These are phyloP conservation scores for Semotilus atromaculatus DNA, from an alignment of 2,797 vertebrate species.

Conservation along the genomic window DNA sequence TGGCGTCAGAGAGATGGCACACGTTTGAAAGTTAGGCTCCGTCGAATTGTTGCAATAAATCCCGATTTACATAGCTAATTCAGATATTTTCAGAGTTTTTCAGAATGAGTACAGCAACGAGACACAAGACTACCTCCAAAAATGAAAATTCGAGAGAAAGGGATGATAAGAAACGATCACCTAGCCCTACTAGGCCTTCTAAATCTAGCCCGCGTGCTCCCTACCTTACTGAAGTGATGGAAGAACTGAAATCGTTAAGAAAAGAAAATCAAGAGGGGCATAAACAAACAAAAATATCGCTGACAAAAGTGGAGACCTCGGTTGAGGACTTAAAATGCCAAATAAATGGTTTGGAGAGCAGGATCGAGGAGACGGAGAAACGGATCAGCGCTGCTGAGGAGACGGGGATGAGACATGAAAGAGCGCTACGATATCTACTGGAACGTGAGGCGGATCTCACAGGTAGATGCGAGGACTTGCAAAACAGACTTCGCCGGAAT, in stretches of 20 bases:
- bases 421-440: neutral
- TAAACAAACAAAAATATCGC: neutral
- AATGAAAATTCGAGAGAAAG: neutral
- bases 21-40: no score
- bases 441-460: neutral
- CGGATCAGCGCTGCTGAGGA: neutral
- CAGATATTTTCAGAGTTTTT: no score
- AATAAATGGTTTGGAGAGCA: neutral
- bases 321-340: neutral
- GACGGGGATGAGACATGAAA: neutral
- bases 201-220: neutral
- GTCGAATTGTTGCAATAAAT: no score
- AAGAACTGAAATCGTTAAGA: neutral
- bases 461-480: neutral
- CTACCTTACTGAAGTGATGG: neutral
- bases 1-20: no score
- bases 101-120: no score
- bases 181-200: neutral
- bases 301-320: neutral
- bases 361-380: neutral
- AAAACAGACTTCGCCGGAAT: neutral
- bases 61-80: no score
- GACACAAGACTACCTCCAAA: neutral
- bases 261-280: conserved; percentile 16
- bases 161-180: neutral